These are phyloP conservation scores for Cataglyphis hispanica DNA, from an alignment of 1,140 invertebrate species.

Conservation along the genomic window DNA sequence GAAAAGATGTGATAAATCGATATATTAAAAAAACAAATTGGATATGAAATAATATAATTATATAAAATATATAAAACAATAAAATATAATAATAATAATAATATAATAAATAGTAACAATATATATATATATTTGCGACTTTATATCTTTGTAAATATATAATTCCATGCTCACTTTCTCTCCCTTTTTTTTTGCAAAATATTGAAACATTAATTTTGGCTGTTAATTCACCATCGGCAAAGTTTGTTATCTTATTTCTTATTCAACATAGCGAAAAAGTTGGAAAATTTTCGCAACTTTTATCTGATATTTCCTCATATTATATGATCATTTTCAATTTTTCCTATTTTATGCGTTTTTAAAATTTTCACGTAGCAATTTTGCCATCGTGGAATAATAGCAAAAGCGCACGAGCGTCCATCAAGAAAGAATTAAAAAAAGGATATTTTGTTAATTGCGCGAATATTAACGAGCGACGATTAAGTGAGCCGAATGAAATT, in stretches of 20 bases:
- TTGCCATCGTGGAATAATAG: neutral
- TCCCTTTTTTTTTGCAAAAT: neutral
- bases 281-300: neutral
- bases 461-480: conserved; percentile 11
- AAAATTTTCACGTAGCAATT: neutral
- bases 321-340: neutral
- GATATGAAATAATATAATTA: neutral
- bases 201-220: neutral
- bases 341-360: neutral
- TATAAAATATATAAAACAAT: neutral
- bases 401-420: neutral
- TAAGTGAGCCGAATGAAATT: conserved; percentile 22
- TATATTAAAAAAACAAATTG: neutral
- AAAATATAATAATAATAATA: neutral
- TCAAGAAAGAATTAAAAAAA: neutral
- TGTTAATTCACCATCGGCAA: neutral
- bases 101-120: neutral
- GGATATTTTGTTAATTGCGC: neutral
- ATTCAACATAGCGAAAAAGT: neutral
- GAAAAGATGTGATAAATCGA: neutral
- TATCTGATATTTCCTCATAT: neutral
- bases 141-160: neutral
- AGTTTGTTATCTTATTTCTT: neutral
- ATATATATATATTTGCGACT: neutral
- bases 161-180: neutral